A percentile compares a stretch with the other conserved stretches of the same genome.
Evolutionary conservation across 2,888 invertebrate species (phyloP).

Genomic region (Scaeva pyrastri): DNA sequence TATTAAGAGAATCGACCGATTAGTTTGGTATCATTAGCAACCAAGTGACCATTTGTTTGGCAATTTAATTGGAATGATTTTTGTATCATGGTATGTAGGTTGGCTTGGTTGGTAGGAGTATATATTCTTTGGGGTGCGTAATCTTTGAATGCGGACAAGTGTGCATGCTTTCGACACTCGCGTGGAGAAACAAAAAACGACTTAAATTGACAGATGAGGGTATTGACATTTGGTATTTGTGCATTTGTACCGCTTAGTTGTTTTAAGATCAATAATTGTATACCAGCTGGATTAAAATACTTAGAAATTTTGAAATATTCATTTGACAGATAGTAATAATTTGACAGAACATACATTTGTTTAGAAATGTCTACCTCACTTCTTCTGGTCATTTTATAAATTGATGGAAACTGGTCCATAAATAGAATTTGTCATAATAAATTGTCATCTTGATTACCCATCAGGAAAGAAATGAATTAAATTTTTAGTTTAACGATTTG

Average conservation of each 20-base stretch:
- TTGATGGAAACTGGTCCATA: too few species aligned
- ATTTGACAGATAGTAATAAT: too few species aligned
- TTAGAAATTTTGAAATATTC: too few species aligned
- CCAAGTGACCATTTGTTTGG: constrained; percentile 73
- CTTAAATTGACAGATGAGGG: constrained; percentile 46
- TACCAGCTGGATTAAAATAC: too few species aligned
- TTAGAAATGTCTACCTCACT: too few species aligned
- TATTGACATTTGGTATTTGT: constrained; percentile 27
- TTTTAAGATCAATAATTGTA: not conserved
- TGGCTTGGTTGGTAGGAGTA: not conserved
- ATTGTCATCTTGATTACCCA: too few species aligned
- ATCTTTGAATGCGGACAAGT: constrained; percentile 49
- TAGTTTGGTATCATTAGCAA: constrained; percentile 72
- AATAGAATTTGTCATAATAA: too few species aligned
- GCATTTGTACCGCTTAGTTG: not conserved
- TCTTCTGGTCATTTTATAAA: too few species aligned
- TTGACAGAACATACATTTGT: too few species aligned
- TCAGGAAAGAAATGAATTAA: too few species aligned
- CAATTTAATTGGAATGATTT: constrained; percentile 73
- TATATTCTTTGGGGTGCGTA: not conserved
- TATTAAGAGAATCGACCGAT: constrained; percentile 73
- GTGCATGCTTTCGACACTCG: constrained; percentile 27
- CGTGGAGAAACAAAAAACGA: not conserved
- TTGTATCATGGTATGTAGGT: constrained; percentile 17
- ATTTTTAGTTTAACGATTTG: too few species aligned